These are phyloP conservation scores for Notodonta dromedarius DNA, from an alignment of 2,888 invertebrate genomes.

Conservation along the genomic window DNA sequence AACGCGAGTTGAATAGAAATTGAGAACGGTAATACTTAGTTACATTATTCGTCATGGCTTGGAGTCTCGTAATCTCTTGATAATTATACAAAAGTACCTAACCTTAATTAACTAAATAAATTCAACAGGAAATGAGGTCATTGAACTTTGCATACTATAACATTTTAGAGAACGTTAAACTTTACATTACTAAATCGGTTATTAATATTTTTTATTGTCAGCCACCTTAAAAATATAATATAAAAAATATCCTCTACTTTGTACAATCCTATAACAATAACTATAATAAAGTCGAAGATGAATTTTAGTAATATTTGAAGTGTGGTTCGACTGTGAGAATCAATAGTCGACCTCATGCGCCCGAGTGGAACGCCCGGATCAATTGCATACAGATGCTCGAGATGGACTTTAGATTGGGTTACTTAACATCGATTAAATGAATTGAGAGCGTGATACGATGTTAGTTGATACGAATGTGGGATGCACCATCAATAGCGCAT, in stretches of 20 bases:
- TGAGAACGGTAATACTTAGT: too few relatives aligned
- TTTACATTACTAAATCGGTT: neutral
- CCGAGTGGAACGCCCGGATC: constrained; percentile 51
- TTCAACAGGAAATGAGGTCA: neutral
- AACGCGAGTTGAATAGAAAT: too few relatives aligned
- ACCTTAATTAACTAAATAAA: too few relatives aligned
- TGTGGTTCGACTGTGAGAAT: neutral
- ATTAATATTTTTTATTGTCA: neutral
- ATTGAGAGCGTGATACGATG: constrained; percentile 41
- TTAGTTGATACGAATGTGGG: constrained; percentile 28
- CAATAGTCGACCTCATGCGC: constrained; percentile 16
- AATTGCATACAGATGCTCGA: constrained; percentile 60
- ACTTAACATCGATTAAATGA: constrained; percentile 49
- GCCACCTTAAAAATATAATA: neutral
- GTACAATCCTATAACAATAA: too few relatives aligned
- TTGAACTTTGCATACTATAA: neutral
- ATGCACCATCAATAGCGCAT: constrained; percentile 12
- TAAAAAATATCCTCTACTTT: too few relatives aligned
- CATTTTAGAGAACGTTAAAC: neutral
- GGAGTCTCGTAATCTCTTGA: too few relatives aligned
- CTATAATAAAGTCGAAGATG: too few relatives aligned
- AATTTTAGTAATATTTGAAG: neutral
- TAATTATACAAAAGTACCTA: too few relatives aligned
- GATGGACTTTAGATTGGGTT: constrained; percentile 50
- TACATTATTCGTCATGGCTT: too few relatives aligned